Conservation (phyloP, 2,797 vertebrate species). For the Orestias chungarensis region DNA sequence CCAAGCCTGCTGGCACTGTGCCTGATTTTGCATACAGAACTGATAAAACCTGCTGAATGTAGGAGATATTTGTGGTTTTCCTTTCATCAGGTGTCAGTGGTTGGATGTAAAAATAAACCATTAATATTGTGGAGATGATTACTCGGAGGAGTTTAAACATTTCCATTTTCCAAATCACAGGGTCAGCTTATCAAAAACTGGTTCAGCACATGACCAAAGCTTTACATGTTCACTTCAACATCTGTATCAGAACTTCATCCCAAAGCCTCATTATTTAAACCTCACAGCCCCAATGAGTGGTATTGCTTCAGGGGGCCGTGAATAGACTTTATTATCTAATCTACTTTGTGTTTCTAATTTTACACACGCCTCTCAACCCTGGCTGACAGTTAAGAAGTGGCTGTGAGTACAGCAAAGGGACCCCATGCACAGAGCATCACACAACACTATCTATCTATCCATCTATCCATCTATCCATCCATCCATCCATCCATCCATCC, state of each 20-base stretch:
- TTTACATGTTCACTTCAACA: constrained; percentile 18
- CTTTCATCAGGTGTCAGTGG: constrained; percentile 26
- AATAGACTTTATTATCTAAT: constrained; percentile 3
- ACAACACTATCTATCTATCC: too few species aligned
- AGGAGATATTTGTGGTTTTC: constrained; percentile 23
- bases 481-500: too few species aligned
- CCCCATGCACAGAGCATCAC: background rate
- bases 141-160: constrained; percentile 31
- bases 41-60: constrained; percentile 32
- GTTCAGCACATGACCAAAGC: background rate
- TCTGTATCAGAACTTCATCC: background rate
- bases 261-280: background rate
- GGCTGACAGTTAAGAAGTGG: constrained; percentile 7
- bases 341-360: background rate
- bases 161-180: constrained; percentile 32
- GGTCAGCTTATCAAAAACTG: constrained; percentile 14
- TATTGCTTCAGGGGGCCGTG: background rate
- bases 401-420: constrained; percentile 2
- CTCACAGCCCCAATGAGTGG: background rate
- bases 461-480: too few species aligned
- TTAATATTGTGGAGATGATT: constrained; percentile 31
- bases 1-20: background rate
- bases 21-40: background rate
- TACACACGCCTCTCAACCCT: background rate
- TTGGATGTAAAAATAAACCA: constrained; percentile 23